Base-by-base conservation (phyloP, 2,888 invertebrate genomes). In the Tinea trinotella region DNA sequence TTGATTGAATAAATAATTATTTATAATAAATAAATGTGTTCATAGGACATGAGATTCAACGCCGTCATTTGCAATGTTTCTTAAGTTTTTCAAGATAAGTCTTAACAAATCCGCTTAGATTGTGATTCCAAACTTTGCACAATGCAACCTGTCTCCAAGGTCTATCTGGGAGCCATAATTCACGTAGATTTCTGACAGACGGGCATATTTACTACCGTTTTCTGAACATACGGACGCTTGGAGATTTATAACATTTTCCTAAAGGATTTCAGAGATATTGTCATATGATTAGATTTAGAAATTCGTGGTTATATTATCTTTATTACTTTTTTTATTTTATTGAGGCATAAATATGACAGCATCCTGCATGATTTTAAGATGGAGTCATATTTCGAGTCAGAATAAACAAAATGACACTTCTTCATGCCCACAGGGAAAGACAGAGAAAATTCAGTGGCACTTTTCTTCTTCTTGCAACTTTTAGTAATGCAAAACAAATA, bases 111-210 rank as follows among this genome's bases (percentile, higher is more conserved):
- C 50, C 50, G 50, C 15, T 50, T 12, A 24, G 50, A 24, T 24
- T 12, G 12, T 24, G 24, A 50, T 50, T 50, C 19, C 10, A 19
- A 48, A 48, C 48, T 48, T 48, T 24, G 24, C 50, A 50, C 50
- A 50, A 50, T 50, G 50, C 50, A 50, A 12, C n/a, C 24, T 50
- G 50, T 24, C 50, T 24, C 24, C 50, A n/a, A 50, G 22, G 50
- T 50, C 24, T 50, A 50, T 50, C 50, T 24, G 24, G 10, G n/a
- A n/a, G 7, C 22, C 13, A 50, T 50, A 50, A 50, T 50, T 50
- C 50, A 24, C 50, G 22, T 15, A 50, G 24, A 24, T 50, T 24
- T 24, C 24, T 24, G 24, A 50, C 50, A 50, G 50, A 46, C 46
- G 19, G 50, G 13, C 49, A 49, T 24, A 50, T 24, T 50, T 50